phyloP scores from a whole-genome alignment of 2,797 vertebrate genomes.

The Melanotaenia parkinsoni region DNA sequence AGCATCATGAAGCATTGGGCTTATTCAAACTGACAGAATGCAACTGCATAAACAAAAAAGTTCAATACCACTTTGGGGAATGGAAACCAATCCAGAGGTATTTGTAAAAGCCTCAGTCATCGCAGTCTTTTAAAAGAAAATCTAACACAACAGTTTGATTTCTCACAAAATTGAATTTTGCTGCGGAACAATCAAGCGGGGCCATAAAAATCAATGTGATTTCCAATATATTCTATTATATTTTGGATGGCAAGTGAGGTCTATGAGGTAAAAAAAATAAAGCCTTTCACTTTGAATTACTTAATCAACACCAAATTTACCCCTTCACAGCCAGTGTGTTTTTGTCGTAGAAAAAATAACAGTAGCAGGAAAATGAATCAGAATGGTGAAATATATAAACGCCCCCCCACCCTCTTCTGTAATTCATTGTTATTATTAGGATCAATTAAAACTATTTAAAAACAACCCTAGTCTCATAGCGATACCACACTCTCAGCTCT shows the following conservation, averaged over 20 bases:
- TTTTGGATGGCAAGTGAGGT: conserved; percentile 52
- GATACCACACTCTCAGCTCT: background rate
- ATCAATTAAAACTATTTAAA: background rate
- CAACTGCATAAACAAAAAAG: conserved; percentile 68
- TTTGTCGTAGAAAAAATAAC: background rate
- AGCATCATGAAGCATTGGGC: conserved; percentile 44
- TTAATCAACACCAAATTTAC: conserved; percentile 36
- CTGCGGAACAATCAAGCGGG: conserved; percentile 47
- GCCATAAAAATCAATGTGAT: conserved; percentile 52
- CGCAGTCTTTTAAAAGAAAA: conserved; percentile 60
- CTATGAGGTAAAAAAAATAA: too few species aligned
- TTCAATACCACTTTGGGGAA: conserved; percentile 61
- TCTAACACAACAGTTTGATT: conserved; percentile 62
- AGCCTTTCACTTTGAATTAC: background rate
- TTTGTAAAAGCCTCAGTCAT: conserved; percentile 63
- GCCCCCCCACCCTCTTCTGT: too few species aligned
- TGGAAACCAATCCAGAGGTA: conserved; percentile 53
- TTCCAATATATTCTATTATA: conserved; percentile 40
- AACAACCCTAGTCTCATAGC: background rate
- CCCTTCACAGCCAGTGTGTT: background rate
- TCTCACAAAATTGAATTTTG: conserved; percentile 57
- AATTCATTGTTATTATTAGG: background rate
- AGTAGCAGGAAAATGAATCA: background rate
- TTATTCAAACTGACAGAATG: conserved; percentile 66
- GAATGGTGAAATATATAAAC: background rate